Conservation (phyloP, 2,888 invertebrate genomes). For the Hyposoter didymator region DNA sequence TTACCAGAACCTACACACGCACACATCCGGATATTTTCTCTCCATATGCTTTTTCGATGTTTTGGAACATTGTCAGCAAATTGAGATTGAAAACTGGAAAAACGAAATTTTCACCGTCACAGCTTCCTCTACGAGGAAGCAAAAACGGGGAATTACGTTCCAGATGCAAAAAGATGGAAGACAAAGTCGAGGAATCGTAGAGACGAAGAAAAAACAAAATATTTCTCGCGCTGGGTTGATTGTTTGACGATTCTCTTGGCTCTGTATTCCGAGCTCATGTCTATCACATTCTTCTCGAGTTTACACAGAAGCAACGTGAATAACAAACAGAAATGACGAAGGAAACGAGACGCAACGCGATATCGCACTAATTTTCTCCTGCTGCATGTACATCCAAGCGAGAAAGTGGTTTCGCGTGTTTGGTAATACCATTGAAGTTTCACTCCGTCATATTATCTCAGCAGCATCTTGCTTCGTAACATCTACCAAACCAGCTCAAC, state of each 20-base stretch:
- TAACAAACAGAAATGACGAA: constrained; percentile 6
- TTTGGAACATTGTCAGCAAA: too few relatives aligned
- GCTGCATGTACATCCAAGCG: constrained; percentile 28
- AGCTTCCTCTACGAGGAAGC: too few relatives aligned
- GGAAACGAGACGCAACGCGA: constrained; percentile 12
- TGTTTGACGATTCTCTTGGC: background rate
- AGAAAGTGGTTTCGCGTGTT: constrained; percentile 45
- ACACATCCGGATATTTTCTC: too few relatives aligned
- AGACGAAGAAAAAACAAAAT: background rate
- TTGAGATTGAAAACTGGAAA: too few relatives aligned
- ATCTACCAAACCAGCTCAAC: background rate
- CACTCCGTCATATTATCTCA: constrained; percentile 22
- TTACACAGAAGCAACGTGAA: background rate
- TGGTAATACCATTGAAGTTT: constrained; percentile 36
- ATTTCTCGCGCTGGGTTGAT: background rate
- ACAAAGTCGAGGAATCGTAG: background rate
- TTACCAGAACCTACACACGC: too few relatives aligned
- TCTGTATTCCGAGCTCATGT: background rate
- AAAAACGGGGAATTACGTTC: too few relatives aligned
- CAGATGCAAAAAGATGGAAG: too few relatives aligned
- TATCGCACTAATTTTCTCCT: constrained; percentile 25
- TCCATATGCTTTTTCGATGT: too few relatives aligned
- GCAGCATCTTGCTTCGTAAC: background rate
- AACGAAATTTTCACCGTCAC: too few relatives aligned
- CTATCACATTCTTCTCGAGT: background rate